phyloP scores from a whole-genome alignment of 2,888 invertebrate species.

The Bombylius major region DNA sequence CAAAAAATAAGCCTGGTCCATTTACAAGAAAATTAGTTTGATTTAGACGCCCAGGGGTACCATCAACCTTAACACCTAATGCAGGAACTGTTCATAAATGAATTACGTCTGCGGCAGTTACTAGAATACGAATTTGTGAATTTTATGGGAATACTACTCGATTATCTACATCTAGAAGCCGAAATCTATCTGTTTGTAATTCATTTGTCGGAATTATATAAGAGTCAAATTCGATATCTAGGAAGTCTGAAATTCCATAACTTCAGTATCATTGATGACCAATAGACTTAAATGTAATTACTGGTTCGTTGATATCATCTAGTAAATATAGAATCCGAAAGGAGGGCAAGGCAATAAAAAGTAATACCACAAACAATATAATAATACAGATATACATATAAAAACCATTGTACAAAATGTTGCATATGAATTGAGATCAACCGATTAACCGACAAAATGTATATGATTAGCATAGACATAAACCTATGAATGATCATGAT shows the following conservation, averaged over 20 bases:
- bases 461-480: no score
- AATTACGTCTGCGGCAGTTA: slow-evolving; percentile 52
- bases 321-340: no score
- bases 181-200: slow-evolving; percentile 29
- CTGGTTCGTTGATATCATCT: slow-evolving; percentile 31
- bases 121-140: slow-evolving; percentile 49
- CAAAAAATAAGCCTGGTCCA: slow-evolving; percentile 50
- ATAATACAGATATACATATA: no score
- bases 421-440: no score
- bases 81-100: slow-evolving; percentile 44
- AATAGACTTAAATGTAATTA: slow-evolving; percentile 44
- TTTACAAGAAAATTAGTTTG: slow-evolving; percentile 42
- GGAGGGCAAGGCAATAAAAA: no score
- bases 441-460: no score
- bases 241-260: slow-evolving; percentile 48
- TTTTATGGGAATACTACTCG: slow-evolving; percentile 45
- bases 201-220: slow-evolving; percentile 38
- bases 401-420: no score
- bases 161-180: slow-evolving; percentile 52
- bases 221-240: slow-evolving; percentile 39
- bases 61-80: slow-evolving; percentile 52
- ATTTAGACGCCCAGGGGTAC: slow-evolving; percentile 46
- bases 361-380: no score
- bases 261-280: slow-evolving; percentile 51
- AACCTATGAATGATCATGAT: no score